Evolutionary conservation across 2,797 vertebrate species (phyloP), one percentile per base, ranked within the genome.

Genomic region (Lepus townsendii): DNA sequence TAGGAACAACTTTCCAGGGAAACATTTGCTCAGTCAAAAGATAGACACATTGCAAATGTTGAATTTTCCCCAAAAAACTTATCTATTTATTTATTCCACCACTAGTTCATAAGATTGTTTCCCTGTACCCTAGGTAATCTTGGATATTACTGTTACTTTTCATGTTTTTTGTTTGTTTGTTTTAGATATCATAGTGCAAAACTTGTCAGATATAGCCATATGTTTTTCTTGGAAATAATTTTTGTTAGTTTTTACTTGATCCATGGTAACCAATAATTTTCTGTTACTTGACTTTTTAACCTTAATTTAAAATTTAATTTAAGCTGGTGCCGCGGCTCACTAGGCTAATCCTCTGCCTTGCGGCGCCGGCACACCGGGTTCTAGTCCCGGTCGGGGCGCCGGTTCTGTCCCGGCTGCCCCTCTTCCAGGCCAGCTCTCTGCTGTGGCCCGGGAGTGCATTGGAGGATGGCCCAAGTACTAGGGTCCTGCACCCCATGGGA

Each of bases 71-170:
- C 12, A 80, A 89, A 3, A 88, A 2, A 60, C 78, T 87, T 27
- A n/a, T 11, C 57, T 76, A 82, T 32, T 68, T 83, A 30, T 4
- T 50, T 57, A 57, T 84, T 91, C 14, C 11, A 82, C 24, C 19
- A 90, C 30, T 22, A 85, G 47, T 72, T 88, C 73, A 63, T 84
- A 27, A 79, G 22, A 80, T 69, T 88, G 0, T 83, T 84, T 91
- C 8, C 47, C 50, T 16, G 77, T 11, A 77, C 4, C 4, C 66
- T 75, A 79, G 20, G n/a, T 42, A 85, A 60, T 82, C 65, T 66
- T 35, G 27, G 42, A 63, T 95, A 65, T 30, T 30, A 62, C 16
- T 89, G 35, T 86, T 91, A 0, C 19, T 92, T 94, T 93, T 92
- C 4, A 2, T 52, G 60, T 54, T 86, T 91, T 7, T 75, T 82